Base-by-base conservation (phyloP, 2,113 vertebrate species). In the Apaloderma vittatum region DNA sequence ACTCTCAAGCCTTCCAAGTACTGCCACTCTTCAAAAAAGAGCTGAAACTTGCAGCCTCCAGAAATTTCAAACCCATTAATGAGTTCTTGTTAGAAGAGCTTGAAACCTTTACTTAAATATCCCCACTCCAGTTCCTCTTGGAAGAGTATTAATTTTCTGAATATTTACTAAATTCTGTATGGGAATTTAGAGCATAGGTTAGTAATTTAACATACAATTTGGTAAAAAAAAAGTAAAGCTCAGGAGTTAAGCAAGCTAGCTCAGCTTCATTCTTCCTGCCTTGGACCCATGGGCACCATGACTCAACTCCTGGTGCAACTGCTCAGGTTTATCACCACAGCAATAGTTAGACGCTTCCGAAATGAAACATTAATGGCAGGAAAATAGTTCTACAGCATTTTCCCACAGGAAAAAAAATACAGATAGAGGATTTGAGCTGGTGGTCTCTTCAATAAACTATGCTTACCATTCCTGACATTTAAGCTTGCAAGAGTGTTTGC, bases 321-420 rank as follows among this genome's bases (percentile, higher is more conserved):
- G 84, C 83, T 96, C 21, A 74, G 62, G 55, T 86, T 96, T 57
- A 90, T 86, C 71, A 89, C 46, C 5, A 11, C 62, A 72, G 70
- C 5, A 6, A 70, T 4, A 80, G 45, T 75, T 63, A 96, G 52
- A 93, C 73, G 66, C 70, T 93, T 95, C 86, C 93, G 59, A 86
- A 94, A 80, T 82, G 59, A 94, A 96, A 95, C 7, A 2, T 79
- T 22, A 63, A 52, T 18, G 30, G 71, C 13, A 86, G 80, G 46
- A 92, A 96, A 96, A 93, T 20, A 83, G 93, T 83, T 94, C 82
- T 82, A 67, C n/a, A 91, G 63, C 23, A 32, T 85, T 88, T 62
- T 61, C 15, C 37, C 81, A 19, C 18, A 51, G 61, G 59, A 86
- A 79, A 75, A 40, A 74, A 95, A 90, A 83, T 37, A 72, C 5